Evolutionary conservation across 1,140 invertebrate species (phyloP).

Genomic region (Rhopalosiphum maidis): DNA sequence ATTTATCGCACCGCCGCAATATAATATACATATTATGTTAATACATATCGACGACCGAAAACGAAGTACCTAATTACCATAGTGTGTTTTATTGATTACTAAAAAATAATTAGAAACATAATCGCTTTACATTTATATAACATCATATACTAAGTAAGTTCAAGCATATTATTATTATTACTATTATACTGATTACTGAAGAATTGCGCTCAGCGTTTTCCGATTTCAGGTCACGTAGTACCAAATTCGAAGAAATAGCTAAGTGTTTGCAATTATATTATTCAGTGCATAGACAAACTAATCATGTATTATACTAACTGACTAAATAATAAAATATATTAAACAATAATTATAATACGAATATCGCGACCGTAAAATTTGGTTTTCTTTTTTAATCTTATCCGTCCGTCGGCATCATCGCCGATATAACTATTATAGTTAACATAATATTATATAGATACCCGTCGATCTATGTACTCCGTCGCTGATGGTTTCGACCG

Average conservation of each 20-base stretch:
- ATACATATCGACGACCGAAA: not conserved
- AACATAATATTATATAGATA: not conserved
- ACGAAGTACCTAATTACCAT: not conserved
- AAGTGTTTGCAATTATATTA: not conserved
- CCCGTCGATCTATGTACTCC: not conserved
- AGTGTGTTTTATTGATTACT: not conserved
- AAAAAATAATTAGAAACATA: constrained; percentile 11
- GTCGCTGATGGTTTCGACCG: not conserved
- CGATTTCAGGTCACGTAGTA: not conserved
- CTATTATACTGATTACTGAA: not conserved
- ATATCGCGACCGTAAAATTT: not conserved
- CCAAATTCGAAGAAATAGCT: not conserved
- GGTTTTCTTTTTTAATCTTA: not conserved
- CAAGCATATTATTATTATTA: not conserved
- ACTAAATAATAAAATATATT: not conserved
- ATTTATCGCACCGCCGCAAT: not conserved
- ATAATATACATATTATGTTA: not conserved
- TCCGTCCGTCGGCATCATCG: not conserved
- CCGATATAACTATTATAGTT: not conserved
- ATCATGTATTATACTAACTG: not conserved
- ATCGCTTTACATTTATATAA: not conserved
- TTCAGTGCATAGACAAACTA: not conserved
- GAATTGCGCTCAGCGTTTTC: not conserved
- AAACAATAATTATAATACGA: not conserved
- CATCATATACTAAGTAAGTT: not conserved